These are phyloP conservation scores for Cosmopolites sordidus DNA, from an alignment of 2,888 invertebrate species.

Conservation along the genomic window DNA sequence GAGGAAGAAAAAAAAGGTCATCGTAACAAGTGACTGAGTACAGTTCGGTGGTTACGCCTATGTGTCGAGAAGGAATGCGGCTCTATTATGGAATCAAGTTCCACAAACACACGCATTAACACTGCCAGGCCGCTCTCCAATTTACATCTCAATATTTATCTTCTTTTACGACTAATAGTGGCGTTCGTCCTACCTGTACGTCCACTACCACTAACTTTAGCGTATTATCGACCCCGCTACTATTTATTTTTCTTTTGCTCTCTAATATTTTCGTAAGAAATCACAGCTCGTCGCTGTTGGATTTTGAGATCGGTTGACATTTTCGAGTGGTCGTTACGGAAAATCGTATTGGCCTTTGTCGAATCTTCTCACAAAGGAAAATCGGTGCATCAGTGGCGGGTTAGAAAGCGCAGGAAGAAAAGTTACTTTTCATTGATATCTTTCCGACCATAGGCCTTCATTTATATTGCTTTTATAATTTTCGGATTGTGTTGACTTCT, in stretches of 20 bases:
- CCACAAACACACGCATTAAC: constrained; percentile 49
- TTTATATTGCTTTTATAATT: no score
- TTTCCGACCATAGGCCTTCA: no score
- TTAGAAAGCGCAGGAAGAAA: no score
- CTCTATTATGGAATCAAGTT: constrained; percentile 50
- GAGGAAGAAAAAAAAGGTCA: no score
- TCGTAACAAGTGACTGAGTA: no score
- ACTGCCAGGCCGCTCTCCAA: constrained; percentile 44
- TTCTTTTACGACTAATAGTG: constrained; percentile 38
- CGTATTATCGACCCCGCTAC: constrained; percentile 21
- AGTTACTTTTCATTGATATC: no score
- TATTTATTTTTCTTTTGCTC: constrained; percentile 21
- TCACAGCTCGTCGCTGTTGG: background rate
- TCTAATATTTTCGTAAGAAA: constrained; percentile 12
- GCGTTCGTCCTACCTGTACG: constrained; percentile 10
- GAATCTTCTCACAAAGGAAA: no score
- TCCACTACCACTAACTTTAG: constrained; percentile 21
- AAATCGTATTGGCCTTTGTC: background rate
- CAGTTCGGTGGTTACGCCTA: constrained; percentile 12
- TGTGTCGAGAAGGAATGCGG: constrained; percentile 42
- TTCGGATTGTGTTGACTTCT: no score
- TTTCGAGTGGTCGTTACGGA: background rate
- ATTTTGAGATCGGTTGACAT: background rate
- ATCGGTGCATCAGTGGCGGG: no score
- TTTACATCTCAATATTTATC: constrained; percentile 49